Evolutionary conservation across 1,140 invertebrate genomes (phyloP).

Genomic region (Listronotus oregonensis): DNA sequence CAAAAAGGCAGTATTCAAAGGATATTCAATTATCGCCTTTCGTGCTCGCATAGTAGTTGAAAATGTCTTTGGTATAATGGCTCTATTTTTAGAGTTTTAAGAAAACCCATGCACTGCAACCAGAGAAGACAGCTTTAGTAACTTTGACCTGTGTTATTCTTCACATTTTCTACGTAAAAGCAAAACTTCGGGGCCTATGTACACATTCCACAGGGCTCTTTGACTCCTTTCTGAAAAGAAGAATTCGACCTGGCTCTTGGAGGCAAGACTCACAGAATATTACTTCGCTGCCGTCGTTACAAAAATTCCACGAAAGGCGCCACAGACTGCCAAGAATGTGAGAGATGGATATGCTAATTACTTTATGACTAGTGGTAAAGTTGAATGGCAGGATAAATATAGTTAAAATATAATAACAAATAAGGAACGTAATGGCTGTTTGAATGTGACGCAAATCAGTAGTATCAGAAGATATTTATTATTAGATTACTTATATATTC

Average conservation of each 20-base stretch:
- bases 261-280: neutral
- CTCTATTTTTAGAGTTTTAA: constrained; percentile 15
- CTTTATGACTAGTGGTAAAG: neutral
- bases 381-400: no score
- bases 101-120: constrained; percentile 14
- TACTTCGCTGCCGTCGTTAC: neutral
- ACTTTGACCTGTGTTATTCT: neutral
- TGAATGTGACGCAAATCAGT: no score
- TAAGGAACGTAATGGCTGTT: no score
- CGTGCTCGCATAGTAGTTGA: constrained; percentile 13
- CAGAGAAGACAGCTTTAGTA: neutral
- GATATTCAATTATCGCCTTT: constrained; percentile 14
- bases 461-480: no score
- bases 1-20: neutral
- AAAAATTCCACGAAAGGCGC: neutral
- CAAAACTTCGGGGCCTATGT: neutral
- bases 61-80: constrained; percentile 17
- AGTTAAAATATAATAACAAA: no score
- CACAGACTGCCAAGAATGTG: neutral
- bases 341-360: constrained; percentile 5
- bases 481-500: no score
- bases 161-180: neutral
- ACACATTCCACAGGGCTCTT: neutral
- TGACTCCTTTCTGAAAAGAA: neutral
- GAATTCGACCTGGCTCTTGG: neutral